Conservation (phyloP, 2,888 invertebrate genomes). For the Dryobota labecula region DNA sequence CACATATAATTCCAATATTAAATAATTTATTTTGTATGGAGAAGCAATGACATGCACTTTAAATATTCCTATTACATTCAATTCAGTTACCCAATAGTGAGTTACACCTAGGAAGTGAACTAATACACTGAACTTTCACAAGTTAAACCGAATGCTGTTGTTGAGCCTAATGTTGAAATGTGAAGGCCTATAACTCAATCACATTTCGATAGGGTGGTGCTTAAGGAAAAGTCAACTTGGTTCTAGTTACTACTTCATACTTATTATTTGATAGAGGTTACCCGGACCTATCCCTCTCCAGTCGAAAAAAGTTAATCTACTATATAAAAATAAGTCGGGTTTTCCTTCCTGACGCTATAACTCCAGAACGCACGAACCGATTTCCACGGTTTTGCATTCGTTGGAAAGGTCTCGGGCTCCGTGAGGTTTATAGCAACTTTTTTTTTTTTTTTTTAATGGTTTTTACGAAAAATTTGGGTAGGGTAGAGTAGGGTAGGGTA, state of each 20-base stretch:
- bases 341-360: too few species aligned
- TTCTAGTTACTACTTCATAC: neutral
- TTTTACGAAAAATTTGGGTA: too few species aligned
- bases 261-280: neutral
- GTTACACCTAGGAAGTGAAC: slow-evolving; percentile 24
- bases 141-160: slow-evolving; percentile 15
- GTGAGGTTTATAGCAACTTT: too few species aligned
- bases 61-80: neutral
- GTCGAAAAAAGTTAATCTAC: too few species aligned
- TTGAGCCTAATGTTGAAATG: slow-evolving; percentile 29
- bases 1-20: neutral
- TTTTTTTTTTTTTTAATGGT: too few species aligned
- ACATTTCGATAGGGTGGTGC: slow-evolving; percentile 14
- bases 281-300: too few species aligned
- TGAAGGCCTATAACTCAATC: slow-evolving; percentile 32
- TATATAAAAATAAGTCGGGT: too few species aligned
- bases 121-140: slow-evolving; percentile 37
- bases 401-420: too few species aligned
- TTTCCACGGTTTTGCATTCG: too few species aligned
- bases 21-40: neutral
- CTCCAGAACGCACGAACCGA: too few species aligned
- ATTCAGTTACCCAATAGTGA: slow-evolving; percentile 8
- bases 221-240: neutral
- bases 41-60: neutral
- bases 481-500: too few species aligned